Base-by-base conservation (phyloP, 2,888 invertebrate genomes). In the Phasia obesa region DNA sequence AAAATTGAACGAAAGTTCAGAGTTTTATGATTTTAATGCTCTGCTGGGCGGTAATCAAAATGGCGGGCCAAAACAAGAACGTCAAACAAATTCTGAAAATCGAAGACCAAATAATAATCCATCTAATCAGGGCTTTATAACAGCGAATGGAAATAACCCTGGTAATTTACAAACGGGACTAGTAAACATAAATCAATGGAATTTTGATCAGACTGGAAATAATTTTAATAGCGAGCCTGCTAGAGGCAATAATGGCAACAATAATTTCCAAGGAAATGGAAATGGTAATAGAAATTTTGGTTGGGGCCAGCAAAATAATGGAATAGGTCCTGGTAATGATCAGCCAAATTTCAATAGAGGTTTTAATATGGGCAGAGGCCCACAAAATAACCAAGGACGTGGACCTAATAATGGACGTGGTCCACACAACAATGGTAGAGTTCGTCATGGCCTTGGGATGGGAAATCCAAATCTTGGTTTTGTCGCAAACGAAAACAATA, bases 11-110 rank as follows among this genome's bases (percentile, higher is more conserved):
- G 69, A 31, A 6, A 73, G 85, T 21, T 77, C 84, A 1, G 79
- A 85, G 27, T 87, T 81, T 82, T 84, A 86, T 25, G 88, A 88
- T 85, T 85, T 88, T 27, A 81, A 85, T 5, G 75, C 85, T 49
- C 44, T 87, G 23, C 59, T 77, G 60, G 62, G 53, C 13, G 47
- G 42, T 2, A 71, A 77, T 15, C 38, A 71, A 21, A 75, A 7
- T 27, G 35, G 55, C 19, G 65, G 51, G 4, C 1, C 15, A 1
- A 60, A 53, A 17, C 55, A 27, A 11, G 55, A 60, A 23, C 23
- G 59, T 4, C 51, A 35, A 35, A 47, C 53, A 4, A 55, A 17
- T 35, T 3, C 38, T 0, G 44, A 0, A 1, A 15, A 15, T 44
- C 5, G 1, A 31, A 23, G 9, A 51, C 11, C 42, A 47, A 47